Percentiles rank a stretch among this genome's conserved stretches.
These are phyloP conservation scores for Coenonympha glycerion DNA, from an alignment of 2,888 invertebrate species.

Conservation along the genomic window DNA sequence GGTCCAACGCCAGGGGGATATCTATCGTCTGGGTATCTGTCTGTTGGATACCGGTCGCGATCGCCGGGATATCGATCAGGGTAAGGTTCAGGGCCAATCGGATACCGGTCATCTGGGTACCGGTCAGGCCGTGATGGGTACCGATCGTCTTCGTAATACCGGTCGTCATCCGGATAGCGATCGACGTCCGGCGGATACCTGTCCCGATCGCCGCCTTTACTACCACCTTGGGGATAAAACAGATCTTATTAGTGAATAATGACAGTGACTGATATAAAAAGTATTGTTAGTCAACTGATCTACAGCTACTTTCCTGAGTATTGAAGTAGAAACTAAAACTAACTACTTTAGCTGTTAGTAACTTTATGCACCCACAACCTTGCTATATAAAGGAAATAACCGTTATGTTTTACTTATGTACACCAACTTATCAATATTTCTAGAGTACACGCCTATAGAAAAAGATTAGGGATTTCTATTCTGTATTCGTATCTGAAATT, in stretches of 20 bases:
- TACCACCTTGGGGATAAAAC: slow-evolving; percentile 53
- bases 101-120: slow-evolving; percentile 68
- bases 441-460: not conserved
- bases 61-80: slow-evolving; percentile 53
- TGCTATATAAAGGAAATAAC: slow-evolving; percentile 2
- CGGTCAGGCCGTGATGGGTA: slow-evolving; percentile 69
- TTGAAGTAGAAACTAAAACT: no score
- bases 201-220: slow-evolving; percentile 52
- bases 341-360: slow-evolving; percentile 8
- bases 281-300: slow-evolving; percentile 1
- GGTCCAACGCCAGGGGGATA: slow-evolving; percentile 61
- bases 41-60: slow-evolving; percentile 47
- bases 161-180: slow-evolving; percentile 69
- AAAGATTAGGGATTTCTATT: no score
- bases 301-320: not conserved
- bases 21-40: slow-evolving; percentile 65
- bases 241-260: slow-evolving; percentile 8
- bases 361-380: slow-evolving; percentile 6
- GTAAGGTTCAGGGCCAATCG: slow-evolving; percentile 58
- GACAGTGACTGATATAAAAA: not conserved
- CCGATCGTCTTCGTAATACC: slow-evolving; percentile 70
- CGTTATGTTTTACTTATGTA: not conserved
- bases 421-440: not conserved
- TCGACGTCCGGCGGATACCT: slow-evolving; percentile 66
- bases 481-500: no score